Evolutionary conservation across 2,113 vertebrate species (phyloP).

Genomic region (Sakesphorus luctuosus): DNA sequence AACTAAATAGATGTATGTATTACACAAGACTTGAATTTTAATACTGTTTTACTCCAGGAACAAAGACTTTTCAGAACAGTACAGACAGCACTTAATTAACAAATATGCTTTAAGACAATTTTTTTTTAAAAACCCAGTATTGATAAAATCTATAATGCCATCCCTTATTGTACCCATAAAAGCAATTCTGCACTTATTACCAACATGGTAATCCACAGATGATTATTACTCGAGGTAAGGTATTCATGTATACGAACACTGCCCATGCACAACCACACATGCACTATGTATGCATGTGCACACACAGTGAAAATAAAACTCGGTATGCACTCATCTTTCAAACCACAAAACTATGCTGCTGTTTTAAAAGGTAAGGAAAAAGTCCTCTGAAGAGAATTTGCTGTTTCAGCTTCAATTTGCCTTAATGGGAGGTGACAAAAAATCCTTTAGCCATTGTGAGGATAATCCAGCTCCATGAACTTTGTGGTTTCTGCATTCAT

Average conservation of each 20-base stretch:
- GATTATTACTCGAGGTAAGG: not conserved
- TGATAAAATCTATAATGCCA: not conserved
- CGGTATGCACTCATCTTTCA: not conserved
- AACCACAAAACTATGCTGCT: not conserved
- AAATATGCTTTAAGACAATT: not conserved
- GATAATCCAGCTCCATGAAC: not conserved
- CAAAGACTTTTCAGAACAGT: not conserved
- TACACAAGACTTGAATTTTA: not conserved
- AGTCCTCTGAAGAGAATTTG: not conserved
- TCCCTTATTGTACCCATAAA: not conserved
- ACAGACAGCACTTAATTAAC: not conserved
- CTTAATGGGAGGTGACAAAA: not conserved
- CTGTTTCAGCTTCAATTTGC: not conserved
- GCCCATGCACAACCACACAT: fast-evolving
- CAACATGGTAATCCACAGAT: not conserved
- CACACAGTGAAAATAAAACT: not conserved
- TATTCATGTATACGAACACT: not conserved
- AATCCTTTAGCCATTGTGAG: not conserved
- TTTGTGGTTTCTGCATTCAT: not conserved
- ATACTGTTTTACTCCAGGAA: not conserved
- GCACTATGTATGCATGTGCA: not conserved
- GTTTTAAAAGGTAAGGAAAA: not conserved
- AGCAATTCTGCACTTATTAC: not conserved
- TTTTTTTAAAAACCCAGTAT: not conserved
- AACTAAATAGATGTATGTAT: not conserved